Conservation (phyloP, 2,888 invertebrate genomes). For the Chromoteleia sp. region DNA sequence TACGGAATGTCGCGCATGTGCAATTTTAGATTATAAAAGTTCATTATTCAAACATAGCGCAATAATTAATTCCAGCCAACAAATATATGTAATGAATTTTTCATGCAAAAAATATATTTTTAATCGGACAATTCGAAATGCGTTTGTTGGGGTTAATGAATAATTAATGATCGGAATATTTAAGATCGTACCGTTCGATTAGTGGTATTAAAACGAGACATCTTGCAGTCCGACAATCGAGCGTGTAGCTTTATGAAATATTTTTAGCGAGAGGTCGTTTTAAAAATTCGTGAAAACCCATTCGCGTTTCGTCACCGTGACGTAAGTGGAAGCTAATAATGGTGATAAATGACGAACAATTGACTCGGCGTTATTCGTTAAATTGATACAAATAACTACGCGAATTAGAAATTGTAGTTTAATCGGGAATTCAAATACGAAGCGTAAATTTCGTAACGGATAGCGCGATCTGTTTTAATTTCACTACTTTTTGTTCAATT, state of each 20-base stretch:
- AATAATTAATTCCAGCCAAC: not conserved
- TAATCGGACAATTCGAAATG: slow-evolving; percentile 7
- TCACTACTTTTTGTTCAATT: too few species aligned
- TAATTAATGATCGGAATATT: slow-evolving; percentile 45
- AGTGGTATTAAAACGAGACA: slow-evolving; percentile 36
- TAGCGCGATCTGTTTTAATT: too few species aligned
- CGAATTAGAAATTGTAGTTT: too few species aligned
- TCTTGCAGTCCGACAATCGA: slow-evolving; percentile 22
- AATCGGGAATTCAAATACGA: too few species aligned
- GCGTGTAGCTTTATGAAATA: slow-evolving; percentile 27
- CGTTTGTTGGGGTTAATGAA: slow-evolving; percentile 28
- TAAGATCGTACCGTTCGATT: slow-evolving; percentile 29
- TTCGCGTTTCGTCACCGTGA: slow-evolving; percentile 2
- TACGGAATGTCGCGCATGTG: not conserved
- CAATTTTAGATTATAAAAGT: not conserved
- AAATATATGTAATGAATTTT: slow-evolving; percentile 12
- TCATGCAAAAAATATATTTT: slow-evolving; percentile 18
- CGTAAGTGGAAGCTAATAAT: not conserved
- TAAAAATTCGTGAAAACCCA: slow-evolving; percentile 4
- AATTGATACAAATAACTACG: too few species aligned
- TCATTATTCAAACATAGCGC: not conserved
- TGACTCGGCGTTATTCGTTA: not conserved
- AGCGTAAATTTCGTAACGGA: too few species aligned
- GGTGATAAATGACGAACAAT: slow-evolving; percentile 7
- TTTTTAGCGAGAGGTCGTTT: slow-evolving; percentile 47